phyloP scores from a whole-genome alignment of 2,113 vertebrate genomes.

The Phalacrocorax brasilianus region DNA sequence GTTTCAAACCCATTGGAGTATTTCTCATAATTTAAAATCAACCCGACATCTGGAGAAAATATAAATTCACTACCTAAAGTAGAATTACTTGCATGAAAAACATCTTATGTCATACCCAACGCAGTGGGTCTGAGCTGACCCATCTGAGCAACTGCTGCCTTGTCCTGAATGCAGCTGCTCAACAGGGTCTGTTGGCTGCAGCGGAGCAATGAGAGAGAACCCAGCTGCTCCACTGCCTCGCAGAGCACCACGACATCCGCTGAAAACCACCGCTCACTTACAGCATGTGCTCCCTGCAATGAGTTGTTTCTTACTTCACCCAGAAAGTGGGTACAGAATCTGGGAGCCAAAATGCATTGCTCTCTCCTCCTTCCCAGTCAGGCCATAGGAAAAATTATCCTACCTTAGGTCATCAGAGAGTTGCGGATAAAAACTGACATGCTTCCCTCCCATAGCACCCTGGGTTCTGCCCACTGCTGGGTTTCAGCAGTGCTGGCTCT shows the following conservation, averaged over 20 bases:
- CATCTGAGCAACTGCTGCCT: neutral
- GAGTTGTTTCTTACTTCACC: neutral
- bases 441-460: neutral
- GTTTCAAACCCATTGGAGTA: neutral
- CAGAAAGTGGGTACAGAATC: neutral
- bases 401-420: neutral
- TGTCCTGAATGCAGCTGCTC: neutral
- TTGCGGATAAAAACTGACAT: neutral
- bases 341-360: neutral
- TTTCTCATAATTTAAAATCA: neutral
- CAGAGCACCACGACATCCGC: accelerated
- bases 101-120: neutral
- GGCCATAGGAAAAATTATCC: neutral
- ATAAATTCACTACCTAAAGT: neutral
- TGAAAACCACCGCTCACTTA: accelerated
- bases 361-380: neutral
- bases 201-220: accelerated
- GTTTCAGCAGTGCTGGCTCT: neutral
- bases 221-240: neutral
- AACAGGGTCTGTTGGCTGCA: neutral
- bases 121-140: neutral
- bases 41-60: neutral
- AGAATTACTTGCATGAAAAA: neutral
- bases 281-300: accelerated
- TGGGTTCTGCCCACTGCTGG: neutral